Evolutionary conservation across 2,113 vertebrate genomes (phyloP).

Genomic region (Tyrannus savana): DNA sequence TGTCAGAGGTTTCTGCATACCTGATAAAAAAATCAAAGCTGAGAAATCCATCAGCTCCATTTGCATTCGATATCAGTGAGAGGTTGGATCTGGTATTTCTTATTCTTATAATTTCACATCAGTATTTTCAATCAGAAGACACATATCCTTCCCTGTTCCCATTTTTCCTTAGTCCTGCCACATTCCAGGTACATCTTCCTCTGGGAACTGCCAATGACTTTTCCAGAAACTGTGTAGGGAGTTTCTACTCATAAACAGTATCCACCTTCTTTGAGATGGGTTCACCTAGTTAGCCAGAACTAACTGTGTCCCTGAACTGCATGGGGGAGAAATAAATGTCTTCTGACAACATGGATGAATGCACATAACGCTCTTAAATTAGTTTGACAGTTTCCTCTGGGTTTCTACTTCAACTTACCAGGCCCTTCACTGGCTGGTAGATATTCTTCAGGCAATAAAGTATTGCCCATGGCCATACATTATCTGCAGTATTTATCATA

Average conservation of each 20-base stretch:
- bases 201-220: not conserved
- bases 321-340: not conserved
- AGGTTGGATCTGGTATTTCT: not conserved
- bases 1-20: not conserved
- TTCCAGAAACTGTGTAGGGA: not conserved
- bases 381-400: constrained; percentile 24
- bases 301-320: not conserved
- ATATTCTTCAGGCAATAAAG: constrained; percentile 7
- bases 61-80: not conserved
- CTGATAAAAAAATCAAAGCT: constrained; percentile 4
- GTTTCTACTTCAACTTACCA: not conserved
- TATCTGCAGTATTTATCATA: not conserved
- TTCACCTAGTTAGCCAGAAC: not conserved
- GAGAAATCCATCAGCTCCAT: not conserved
- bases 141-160: not conserved
- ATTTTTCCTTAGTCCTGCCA: not conserved
- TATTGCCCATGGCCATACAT: not conserved
- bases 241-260: not conserved
- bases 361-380: constrained; percentile 7
- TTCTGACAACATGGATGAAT: not conserved
- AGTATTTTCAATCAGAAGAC: not conserved
- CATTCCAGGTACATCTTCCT: not conserved
- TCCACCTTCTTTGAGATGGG: not conserved
- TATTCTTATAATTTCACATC: not conserved
- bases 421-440: not conserved